Percentiles rank a stretch among this genome's conserved stretches.
These are phyloP conservation scores for Tachypleus tridentatus DNA, from an alignment of 1,140 invertebrate species.

Conservation along the genomic window DNA sequence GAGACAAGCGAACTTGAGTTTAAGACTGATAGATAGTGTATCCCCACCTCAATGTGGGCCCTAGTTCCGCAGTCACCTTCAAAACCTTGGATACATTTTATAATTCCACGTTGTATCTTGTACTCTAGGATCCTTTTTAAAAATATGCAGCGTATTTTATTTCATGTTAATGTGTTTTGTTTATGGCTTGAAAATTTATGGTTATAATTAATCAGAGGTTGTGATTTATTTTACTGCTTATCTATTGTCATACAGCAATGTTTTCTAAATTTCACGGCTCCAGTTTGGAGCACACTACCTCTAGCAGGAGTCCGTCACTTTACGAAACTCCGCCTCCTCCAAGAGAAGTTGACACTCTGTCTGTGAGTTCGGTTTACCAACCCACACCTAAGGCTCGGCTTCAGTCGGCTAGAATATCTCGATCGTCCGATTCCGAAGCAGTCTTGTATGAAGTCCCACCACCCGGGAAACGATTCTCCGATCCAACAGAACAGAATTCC, in stretches of 20 bases:
- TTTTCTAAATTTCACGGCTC: constrained; percentile 18
- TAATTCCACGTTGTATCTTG: too few relatives aligned
- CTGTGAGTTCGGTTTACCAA: constrained; percentile 9
- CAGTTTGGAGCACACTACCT: constrained; percentile 18
- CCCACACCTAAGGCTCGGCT: not conserved
- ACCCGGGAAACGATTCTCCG: constrained; percentile 17
- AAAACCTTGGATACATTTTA: too few relatives aligned
- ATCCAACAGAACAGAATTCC: not conserved
- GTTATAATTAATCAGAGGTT: too few relatives aligned
- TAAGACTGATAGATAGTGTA: too few relatives aligned
- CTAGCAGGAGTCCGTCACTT: constrained; percentile 18
- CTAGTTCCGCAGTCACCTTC: too few relatives aligned
- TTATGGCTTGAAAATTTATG: too few relatives aligned
- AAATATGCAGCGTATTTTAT: too few relatives aligned
- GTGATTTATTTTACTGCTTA: too few relatives aligned
- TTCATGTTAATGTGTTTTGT: too few relatives aligned
- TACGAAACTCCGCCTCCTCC: constrained; percentile 22
- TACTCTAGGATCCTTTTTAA: too few relatives aligned
- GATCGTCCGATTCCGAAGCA: not conserved
- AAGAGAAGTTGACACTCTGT: constrained; percentile 13
- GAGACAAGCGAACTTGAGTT: too few relatives aligned
- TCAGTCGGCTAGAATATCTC: not conserved
- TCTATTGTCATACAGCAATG: not conserved
- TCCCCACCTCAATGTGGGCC: too few relatives aligned
- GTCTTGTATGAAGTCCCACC: not conserved